phyloP scores from a whole-genome alignment of 1,140 invertebrate genomes.

The Hyphantria cunea region DNA sequence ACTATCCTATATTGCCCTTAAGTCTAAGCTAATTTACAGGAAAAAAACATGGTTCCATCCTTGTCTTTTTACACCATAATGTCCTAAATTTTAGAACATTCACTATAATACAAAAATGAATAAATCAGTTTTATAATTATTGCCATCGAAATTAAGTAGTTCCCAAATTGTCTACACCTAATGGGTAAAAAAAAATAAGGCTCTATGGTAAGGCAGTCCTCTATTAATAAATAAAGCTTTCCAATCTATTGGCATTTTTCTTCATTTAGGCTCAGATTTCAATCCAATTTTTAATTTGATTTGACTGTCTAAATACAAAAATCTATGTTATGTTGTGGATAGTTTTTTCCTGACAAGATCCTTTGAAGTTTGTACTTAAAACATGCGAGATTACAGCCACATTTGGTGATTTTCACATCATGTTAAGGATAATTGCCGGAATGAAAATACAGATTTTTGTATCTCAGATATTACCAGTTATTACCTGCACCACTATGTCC shows the following conservation, averaged over 20 bases:
- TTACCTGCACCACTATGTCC: not conserved
- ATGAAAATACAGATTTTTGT: not conserved
- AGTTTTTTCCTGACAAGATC: not conserved
- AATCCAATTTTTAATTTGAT: slow-evolving; percentile 3
- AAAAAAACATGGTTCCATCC: slow-evolving; percentile 38
- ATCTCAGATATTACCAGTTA: not conserved
- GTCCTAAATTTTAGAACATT: slow-evolving; percentile 75
- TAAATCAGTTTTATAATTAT: slow-evolving; percentile 37
- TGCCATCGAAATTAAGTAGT: slow-evolving; percentile 55
- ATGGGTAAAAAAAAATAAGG: slow-evolving; percentile 38
- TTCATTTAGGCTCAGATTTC: slow-evolving; percentile 31
- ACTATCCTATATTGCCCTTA: slow-evolving; percentile 52
- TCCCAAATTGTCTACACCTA: slow-evolving; percentile 15
- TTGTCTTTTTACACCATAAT: slow-evolving; percentile 65
- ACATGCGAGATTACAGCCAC: not conserved
- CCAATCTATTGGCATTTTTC: slow-evolving; percentile 39
- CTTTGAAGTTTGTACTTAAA: not conserved
- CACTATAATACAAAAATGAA: slow-evolving; percentile 20
- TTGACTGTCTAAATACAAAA: not conserved
- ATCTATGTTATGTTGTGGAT: no score
- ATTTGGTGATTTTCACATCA: not conserved
- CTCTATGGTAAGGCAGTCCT: slow-evolving; percentile 40
- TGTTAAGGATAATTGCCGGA: not conserved
- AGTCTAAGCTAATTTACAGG: slow-evolving; percentile 54
- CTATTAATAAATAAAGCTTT: slow-evolving; percentile 49